These are phyloP conservation scores for Lutraria rhynchaena DNA, from an alignment of 1,140 invertebrate species.

Conservation along the genomic window DNA sequence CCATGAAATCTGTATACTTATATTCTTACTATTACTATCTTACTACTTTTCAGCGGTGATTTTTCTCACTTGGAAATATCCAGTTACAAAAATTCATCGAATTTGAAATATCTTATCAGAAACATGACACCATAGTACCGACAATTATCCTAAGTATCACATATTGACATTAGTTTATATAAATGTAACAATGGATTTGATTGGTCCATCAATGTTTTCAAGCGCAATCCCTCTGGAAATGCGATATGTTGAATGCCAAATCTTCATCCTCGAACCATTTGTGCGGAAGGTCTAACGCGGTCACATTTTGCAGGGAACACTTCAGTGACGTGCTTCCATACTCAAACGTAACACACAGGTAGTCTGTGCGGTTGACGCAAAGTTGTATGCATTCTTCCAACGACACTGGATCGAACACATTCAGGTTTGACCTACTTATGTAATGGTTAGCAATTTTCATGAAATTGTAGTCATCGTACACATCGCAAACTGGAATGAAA, in stretches of 20 bases:
- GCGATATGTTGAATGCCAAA: background rate
- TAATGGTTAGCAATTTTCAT: conserved; percentile 8
- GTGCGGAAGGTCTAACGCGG: background rate
- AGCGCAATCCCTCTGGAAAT: conserved; percentile 36
- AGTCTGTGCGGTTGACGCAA: conserved; percentile 8
- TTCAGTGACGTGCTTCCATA: background rate
- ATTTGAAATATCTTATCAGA: too few species aligned
- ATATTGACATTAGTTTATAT: too few species aligned
- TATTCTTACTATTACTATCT: too few species aligned
- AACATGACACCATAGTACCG: too few species aligned
- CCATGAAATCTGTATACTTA: too few species aligned
- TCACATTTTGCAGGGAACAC: conserved; percentile 19
- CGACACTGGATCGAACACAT: background rate
- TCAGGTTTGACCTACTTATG: conserved; percentile 15
- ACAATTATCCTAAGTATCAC: too few species aligned
- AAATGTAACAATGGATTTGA: too few species aligned
- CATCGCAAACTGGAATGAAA: conserved; percentile 15
- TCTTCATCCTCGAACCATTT: conserved; percentile 5
- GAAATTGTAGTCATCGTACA: background rate
- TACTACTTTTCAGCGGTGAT: too few species aligned
- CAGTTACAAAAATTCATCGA: too few species aligned
- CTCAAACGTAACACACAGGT: conserved; percentile 10
- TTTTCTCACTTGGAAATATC: too few species aligned
- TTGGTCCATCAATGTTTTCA: too few species aligned
- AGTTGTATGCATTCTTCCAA: conserved; percentile 8